Percentiles rank a stretch among this genome's conserved stretches.
Evolutionary conservation across 1,140 invertebrate genomes (phyloP).

Genomic region (Drosophila biarmipes): DNA sequence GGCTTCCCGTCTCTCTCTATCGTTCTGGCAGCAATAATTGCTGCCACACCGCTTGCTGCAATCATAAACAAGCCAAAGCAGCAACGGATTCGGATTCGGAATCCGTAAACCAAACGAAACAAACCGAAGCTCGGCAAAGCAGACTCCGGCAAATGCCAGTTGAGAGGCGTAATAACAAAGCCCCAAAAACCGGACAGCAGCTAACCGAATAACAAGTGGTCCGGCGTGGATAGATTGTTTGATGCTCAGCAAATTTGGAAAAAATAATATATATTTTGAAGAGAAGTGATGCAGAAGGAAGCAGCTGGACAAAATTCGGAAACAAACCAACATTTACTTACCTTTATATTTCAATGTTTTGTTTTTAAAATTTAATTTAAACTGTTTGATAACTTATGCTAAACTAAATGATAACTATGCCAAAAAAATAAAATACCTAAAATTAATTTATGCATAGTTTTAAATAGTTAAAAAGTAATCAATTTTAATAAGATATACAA

Average conservation of each 20-base stretch:
- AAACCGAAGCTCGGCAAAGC: slow-evolving; percentile 7
- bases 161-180: slow-evolving; percentile 48
- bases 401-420: too few relatives aligned
- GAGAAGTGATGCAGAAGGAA: too few relatives aligned
- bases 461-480: too few relatives aligned
- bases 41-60: slow-evolving; percentile 70
- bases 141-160: slow-evolving; percentile 46
- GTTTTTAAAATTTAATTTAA: too few relatives aligned
- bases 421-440: too few relatives aligned
- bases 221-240: slow-evolving; percentile 6
- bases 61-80: slow-evolving; percentile 59
- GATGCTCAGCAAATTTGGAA: slow-evolving; percentile 3
- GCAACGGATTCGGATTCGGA: slow-evolving; percentile 15
- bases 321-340: too few relatives aligned
- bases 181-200: slow-evolving; percentile 46
- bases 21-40: slow-evolving; percentile 60
- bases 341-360: background rate
- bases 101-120: slow-evolving; percentile 51
- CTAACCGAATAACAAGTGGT: slow-evolving; percentile 33
- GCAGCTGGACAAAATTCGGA: too few relatives aligned
- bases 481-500: too few relatives aligned
- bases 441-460: too few relatives aligned
- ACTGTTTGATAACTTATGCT: too few relatives aligned
- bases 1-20: background rate
- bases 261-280: background rate